Evolutionary conservation across 2,888 invertebrate species (phyloP).

Genomic region (Latheticus oryzae): DNA sequence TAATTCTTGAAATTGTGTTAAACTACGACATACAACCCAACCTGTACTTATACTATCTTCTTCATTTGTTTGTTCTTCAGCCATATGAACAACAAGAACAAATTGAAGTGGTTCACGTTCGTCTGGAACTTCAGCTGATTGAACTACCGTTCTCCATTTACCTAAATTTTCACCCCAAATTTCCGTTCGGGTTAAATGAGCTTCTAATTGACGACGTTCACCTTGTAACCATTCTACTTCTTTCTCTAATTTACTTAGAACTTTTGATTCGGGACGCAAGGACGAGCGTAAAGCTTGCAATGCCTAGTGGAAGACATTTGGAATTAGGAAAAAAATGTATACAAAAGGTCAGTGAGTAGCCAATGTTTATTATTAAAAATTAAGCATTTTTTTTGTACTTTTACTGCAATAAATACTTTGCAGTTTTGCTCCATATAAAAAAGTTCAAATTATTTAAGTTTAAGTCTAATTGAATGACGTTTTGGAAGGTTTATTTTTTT

Average conservation of each 20-base stretch:
- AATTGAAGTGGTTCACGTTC: slow-evolving; percentile 74
- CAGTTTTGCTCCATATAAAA: too few relatives aligned
- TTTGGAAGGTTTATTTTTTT: too few relatives aligned
- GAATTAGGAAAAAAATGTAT: too few relatives aligned
- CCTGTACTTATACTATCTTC: slow-evolving; percentile 72
- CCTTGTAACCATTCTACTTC: slow-evolving; percentile 87
- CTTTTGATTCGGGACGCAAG: slow-evolving; percentile 85
- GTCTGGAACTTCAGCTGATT: slow-evolving; percentile 78
- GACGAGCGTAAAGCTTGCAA: slow-evolving; percentile 85
- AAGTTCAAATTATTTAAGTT: too few relatives aligned
- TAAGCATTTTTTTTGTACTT: too few relatives aligned
- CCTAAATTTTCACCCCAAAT: slow-evolving; percentile 92
- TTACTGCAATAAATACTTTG: too few relatives aligned
- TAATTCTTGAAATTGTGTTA: slow-evolving; percentile 78
- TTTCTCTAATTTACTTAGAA: slow-evolving; percentile 80
- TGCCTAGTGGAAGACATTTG: too few relatives aligned
- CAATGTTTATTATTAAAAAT: too few relatives aligned
- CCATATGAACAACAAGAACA: slow-evolving; percentile 84
- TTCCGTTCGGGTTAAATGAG: slow-evolving; percentile 86
- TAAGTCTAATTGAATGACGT: too few relatives aligned
- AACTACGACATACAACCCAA: slow-evolving; percentile 74
- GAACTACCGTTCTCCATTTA: slow-evolving; percentile 86
- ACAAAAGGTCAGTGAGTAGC: too few relatives aligned
- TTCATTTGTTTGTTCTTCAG: slow-evolving; percentile 71
- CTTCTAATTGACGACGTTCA: slow-evolving; percentile 84